Base-by-base conservation (phyloP, 2,888 invertebrate genomes). In the Ophioninae sp. region DNA sequence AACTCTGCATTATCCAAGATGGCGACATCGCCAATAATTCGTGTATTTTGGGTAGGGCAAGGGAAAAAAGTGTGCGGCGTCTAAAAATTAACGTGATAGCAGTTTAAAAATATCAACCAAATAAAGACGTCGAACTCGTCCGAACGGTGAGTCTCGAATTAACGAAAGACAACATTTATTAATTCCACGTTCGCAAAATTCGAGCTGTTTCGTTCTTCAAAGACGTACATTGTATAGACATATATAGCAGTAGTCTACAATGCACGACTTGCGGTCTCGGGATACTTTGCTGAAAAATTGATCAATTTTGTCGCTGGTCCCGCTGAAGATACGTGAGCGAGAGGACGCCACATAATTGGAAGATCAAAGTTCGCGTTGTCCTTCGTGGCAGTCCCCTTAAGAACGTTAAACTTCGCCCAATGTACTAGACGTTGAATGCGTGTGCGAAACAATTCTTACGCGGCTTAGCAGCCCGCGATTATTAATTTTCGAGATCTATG, bases 111-210 rank as follows among this genome's bases (percentile, higher is more conserved):
- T 41, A 78, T 62, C 50, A 56, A 20, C 62, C 6, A 62, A 64
- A 62, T 37, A 78, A 50, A 57, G 68, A 21, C n/a, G 30, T 56
- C 20, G 70, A 17, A 39, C 39, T 21, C 70, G 23, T 78, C 78
- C 39, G 39, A 57, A 78, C 59, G 78, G 78, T 78, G 37, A 78
- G 78, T 78, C 78, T 64, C 62, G 50, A 62, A 21, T 70, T 23
- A 39, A 20, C 17, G 7, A 64, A 50, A 39, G 70, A 50, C 23
- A 17, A 23, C n/a, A n/a, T 65, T 8, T 17, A 20, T 37, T 20
- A 37, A 56, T 64, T 13, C 13, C 56, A 17, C 8, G 56, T 64
- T 39, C 8, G 23, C 13, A 56, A 64, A 41, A 57, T 61, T 23
- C 41, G 50, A 50, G 13, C 39, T 10, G 39, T 50, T 69, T 30